These are phyloP conservation scores for Pseudococcus longispinus DNA, from an alignment of 2,888 invertebrate species.

Conservation along the genomic window DNA sequence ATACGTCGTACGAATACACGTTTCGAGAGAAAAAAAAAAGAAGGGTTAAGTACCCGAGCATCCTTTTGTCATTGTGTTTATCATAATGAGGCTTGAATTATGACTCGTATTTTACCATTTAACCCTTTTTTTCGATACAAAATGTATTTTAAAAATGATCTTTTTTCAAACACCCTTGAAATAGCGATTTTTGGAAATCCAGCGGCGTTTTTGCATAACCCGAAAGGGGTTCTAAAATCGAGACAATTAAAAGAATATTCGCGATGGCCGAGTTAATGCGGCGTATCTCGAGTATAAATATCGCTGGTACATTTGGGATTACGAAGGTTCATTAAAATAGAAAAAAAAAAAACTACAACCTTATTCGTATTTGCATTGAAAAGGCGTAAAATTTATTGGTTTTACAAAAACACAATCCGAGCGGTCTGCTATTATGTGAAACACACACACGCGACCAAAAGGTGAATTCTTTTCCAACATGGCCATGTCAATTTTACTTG, in stretches of 20 bases:
- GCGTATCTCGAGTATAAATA: neutral
- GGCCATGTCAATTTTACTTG: conserved; percentile 13
- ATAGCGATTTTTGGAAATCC: conserved; percentile 19
- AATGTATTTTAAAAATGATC: neutral
- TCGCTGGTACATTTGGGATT: neutral
- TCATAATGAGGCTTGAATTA: conserved; percentile 28
- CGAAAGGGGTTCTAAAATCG: neutral
- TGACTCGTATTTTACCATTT: neutral
- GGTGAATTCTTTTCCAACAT: conserved; percentile 9
- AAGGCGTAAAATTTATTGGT: conserved; percentile 37
- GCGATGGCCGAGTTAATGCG: neutral
- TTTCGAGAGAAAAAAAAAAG: neutral
- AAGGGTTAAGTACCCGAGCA: neutral
- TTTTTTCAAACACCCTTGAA: neutral
- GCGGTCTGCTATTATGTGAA: neutral
- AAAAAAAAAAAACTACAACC: neutral
- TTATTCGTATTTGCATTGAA: neutral
- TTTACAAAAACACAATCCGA: neutral
- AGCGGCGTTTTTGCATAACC: neutral
- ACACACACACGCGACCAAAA: neutral
- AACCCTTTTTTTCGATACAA: neutral
- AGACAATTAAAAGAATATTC: neutral
- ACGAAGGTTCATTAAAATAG: neutral
- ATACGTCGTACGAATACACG: neutral
- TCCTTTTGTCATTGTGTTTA: conserved; percentile 1